Conservation (phyloP, 2,888 invertebrate species). For the Rhimphoctona megacephalus region DNA sequence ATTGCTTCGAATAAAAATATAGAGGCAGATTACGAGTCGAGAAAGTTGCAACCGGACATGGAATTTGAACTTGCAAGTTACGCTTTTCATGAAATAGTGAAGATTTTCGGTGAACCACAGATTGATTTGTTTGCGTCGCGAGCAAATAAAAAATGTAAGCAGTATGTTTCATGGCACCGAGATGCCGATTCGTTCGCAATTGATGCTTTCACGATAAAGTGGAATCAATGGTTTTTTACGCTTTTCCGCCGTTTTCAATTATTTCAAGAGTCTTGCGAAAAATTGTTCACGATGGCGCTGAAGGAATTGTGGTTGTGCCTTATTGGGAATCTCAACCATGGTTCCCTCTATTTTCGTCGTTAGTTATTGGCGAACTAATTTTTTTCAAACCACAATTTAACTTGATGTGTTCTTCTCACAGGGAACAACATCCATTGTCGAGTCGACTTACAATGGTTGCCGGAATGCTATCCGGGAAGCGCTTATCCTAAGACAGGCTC, state of each 20-base stretch:
- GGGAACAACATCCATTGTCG: conserved; percentile 15
- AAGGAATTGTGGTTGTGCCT: conserved; percentile 59
- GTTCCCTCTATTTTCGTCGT: conserved; percentile 19
- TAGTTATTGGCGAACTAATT: conserved; percentile 30
- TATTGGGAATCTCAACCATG: conserved; percentile 62
- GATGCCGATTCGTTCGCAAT: conserved; percentile 46
- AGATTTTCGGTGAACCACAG: conserved; percentile 13
- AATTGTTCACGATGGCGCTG: conserved; percentile 43
- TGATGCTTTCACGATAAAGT: conserved; percentile 50
- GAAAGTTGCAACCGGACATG: conserved; percentile 42
- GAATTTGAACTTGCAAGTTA: conserved; percentile 34
- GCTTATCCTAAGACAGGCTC: conserved; percentile 27
- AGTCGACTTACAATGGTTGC: conserved; percentile 46
- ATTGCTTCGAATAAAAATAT: conserved; percentile 39
- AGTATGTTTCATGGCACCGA: conserved; percentile 48
- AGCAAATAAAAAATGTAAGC: conserved; percentile 44
- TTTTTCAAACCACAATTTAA: conserved; percentile 38
- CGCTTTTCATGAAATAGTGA: conserved; percentile 30
- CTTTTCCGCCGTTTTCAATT: conserved; percentile 61
- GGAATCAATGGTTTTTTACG: conserved; percentile 46
- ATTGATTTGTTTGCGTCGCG: conserved; percentile 51
- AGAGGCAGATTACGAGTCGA: conserved; percentile 54
- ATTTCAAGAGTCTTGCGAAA: conserved; percentile 59
- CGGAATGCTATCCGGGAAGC: conserved; percentile 56
- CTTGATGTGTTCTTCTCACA: conserved; percentile 27